Percentiles rank a stretch among this genome's conserved stretches.
Conservation (phyloP, 2,797 vertebrate genomes). For the Rhyacichthys aspro region DNA sequence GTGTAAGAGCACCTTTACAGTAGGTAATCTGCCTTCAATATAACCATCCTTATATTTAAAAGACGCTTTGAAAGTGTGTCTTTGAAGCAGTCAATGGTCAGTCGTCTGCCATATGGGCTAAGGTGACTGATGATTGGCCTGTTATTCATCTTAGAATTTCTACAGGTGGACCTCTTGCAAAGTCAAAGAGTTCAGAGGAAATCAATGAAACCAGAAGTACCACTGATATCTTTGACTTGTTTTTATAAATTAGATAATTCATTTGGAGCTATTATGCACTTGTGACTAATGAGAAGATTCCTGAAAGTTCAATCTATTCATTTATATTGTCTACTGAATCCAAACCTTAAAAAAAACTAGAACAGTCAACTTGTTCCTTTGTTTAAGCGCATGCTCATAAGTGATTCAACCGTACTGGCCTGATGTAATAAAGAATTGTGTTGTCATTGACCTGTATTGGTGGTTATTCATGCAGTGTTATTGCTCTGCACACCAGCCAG, state of each 20-base stretch:
- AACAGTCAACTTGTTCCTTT: too few species aligned
- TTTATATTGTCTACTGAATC: too few species aligned
- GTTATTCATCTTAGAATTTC: background rate
- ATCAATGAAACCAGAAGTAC: too few species aligned
- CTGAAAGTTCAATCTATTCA: too few species aligned
- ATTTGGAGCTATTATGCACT: too few species aligned
- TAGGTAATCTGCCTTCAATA: slow-evolving; percentile 4
- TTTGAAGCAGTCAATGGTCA: slow-evolving; percentile 1
- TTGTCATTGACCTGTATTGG: slow-evolving; percentile 1
- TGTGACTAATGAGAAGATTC: too few species aligned
- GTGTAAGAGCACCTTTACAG: background rate
- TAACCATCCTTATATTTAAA: slow-evolving; percentile 1
- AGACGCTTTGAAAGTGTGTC: slow-evolving; percentile 4
- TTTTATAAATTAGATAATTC: too few species aligned
- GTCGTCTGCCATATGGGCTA: background rate
- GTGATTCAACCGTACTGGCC: background rate
- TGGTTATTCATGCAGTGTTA: background rate
- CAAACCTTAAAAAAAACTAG: too few species aligned
- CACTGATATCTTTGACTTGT: too few species aligned
- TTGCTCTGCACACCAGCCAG: background rate
- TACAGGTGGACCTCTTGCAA: slow-evolving; percentile 1
- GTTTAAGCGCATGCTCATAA: background rate
- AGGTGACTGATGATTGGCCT: slow-evolving; percentile 14
- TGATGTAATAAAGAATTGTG: background rate
- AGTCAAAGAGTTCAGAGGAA: background rate